Evolutionary conservation across 2,113 vertebrate species (phyloP).

Genomic region (Phalacrocorax aristotelis): DNA sequence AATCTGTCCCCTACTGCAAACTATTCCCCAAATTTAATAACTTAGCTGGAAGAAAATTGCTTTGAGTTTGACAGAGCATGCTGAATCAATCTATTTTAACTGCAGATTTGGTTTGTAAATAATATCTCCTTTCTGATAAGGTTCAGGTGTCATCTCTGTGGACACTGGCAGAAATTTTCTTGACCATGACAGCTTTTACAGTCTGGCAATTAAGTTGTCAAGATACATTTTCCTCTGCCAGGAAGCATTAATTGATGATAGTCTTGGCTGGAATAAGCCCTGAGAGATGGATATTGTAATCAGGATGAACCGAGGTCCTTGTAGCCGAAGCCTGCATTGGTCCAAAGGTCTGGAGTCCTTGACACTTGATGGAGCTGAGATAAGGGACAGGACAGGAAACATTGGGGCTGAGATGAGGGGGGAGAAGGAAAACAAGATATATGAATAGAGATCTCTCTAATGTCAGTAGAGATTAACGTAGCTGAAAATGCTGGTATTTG

Average conservation of each 20-base stretch:
- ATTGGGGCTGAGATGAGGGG: neutral
- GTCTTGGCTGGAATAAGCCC: neutral
- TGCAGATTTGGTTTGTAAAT: conserved; percentile 40
- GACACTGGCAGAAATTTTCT: conserved; percentile 36
- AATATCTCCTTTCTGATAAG: neutral
- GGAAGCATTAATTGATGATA: conserved; percentile 24
- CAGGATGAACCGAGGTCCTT: neutral
- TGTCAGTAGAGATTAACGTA: neutral
- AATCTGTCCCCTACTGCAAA: neutral
- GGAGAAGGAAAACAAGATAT: neutral
- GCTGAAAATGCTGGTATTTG: neutral
- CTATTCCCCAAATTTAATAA: neutral
- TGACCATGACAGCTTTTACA: conserved; percentile 37
- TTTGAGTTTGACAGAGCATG: conserved; percentile 1
- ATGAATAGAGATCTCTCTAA: neutral
- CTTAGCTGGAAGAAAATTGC: neutral
- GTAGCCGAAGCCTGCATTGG: neutral
- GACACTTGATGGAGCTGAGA: neutral
- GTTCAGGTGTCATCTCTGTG: conserved; percentile 22
- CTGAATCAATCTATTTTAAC: conserved; percentile 14
- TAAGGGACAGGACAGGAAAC: neutral
- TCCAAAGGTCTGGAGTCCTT: neutral
- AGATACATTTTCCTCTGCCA: conserved; percentile 6
- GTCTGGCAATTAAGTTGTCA: conserved; percentile 51
- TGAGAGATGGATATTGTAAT: conserved; percentile 1